Evolutionary conservation across 2,888 invertebrate species (phyloP), one percentile per base, ranked within the genome.

Genomic region (Entomobrya multifasciata): DNA sequence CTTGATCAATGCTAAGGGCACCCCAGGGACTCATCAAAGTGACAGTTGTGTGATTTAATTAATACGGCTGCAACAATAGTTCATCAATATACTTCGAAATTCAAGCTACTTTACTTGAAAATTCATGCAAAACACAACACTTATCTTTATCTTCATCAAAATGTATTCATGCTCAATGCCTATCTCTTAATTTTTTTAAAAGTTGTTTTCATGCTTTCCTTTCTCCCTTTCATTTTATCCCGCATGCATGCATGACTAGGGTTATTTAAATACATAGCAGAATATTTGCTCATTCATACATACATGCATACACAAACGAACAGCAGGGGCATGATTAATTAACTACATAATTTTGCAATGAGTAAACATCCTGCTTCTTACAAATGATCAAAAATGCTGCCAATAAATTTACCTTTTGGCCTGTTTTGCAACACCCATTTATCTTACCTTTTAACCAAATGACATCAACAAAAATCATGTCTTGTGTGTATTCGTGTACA

Each of bases 301-400:
- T 30, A 52, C 52, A 44, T 49, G 41, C 30, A 47, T n/a, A 47
- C 17, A 52, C 17, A 30, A 8, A 65, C 27, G 11, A 17, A 55
- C 52, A 20, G 74, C 52, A 44, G 11, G n/a, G 57, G 78, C 70
- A 67, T 83, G 87, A 87, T 82, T 77, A 87, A 87, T 87, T 82
- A 72, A 41, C 78, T 78, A 87, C 87, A 87, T 87, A 87, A 87
- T 87, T 87, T 83, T 83, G 87, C 87, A 87, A 87, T 87, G 87
- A 82, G 87, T 87, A 87, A 87, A 87, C 87, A 87, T 83, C 83
- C 87, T 82, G 82, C 77, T 83, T 72, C 70, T 55, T 87, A 87
- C 87, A 87, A 87, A 87, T 86, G 86, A 79, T 79, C 79, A 82
- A 82, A 82, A 87, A 77, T 87, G 87, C 78, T 83, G 87, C 83